Percentiles rank a stretch among this genome's conserved stretches.
These are phyloP conservation scores for Drosophila ustulata DNA, from an alignment of 2,888 invertebrate species.

Conservation along the genomic window DNA sequence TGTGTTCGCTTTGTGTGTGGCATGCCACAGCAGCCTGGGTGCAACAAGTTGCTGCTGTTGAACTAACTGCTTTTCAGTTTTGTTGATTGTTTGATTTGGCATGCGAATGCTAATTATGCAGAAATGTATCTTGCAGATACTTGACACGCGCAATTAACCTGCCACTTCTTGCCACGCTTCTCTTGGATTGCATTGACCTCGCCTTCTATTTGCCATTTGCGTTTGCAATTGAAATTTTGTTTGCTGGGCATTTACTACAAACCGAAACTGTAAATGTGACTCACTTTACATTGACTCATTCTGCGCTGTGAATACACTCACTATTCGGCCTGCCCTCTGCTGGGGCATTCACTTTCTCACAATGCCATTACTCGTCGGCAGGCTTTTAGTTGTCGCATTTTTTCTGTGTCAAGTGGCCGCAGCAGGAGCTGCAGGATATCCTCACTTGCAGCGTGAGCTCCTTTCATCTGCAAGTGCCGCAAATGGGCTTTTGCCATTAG, in stretches of 20 bases:
- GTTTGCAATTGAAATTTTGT: constrained; percentile 17
- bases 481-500: constrained; percentile 57
- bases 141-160: constrained; percentile 50
- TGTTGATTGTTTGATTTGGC: constrained; percentile 50
- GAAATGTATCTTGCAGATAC: constrained; percentile 52
- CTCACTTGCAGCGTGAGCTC: constrained; percentile 21
- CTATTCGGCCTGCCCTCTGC: constrained; percentile 12
- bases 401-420: constrained; percentile 57
- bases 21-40: constrained; percentile 11
- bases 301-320: background rate
- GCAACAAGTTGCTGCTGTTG: constrained; percentile 62
- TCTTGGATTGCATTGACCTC: constrained; percentile 4
- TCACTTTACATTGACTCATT: constrained; percentile 21
- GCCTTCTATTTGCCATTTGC: constrained; percentile 8
- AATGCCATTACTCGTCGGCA: constrained; percentile 25
- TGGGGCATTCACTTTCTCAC: constrained; percentile 36
- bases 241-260: constrained; percentile 1
- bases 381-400: constrained; percentile 50
- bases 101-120: constrained; percentile 50
- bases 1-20: constrained; percentile 26
- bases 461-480: constrained; percentile 52
- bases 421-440: constrained; percentile 52
- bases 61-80: constrained; percentile 56
- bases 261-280: constrained; percentile 8
- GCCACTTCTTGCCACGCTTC: background rate